phyloP scores from a whole-genome alignment of 2,888 invertebrate genomes.

The Synanthedon vespiformis region DNA sequence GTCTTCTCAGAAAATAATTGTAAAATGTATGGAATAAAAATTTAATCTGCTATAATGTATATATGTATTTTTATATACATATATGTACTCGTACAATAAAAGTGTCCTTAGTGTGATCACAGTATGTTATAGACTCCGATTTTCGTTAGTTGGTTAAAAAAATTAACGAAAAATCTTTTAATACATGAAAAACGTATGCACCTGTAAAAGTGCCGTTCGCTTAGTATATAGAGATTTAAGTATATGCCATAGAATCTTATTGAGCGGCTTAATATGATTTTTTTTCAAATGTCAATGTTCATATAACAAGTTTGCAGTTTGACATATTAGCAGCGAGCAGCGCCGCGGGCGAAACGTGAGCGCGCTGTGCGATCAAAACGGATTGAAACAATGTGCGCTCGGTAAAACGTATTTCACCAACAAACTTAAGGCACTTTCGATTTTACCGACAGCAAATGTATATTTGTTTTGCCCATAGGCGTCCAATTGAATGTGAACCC shows the following conservation, averaged over 20 bases:
- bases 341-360: constrained; percentile 8
- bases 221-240: no score
- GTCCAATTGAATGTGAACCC: not conserved
- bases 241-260: not conserved
- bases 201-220: not conserved
- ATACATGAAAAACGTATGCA: no score
- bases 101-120: no score
- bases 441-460: not conserved
- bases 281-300: not conserved
- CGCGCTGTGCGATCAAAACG: not conserved
- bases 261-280: not conserved
- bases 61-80: no score
- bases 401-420: not conserved
- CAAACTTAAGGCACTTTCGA: not conserved
- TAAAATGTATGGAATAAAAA: no score
- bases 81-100: no score
- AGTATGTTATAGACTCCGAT: no score
- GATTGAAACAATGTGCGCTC: not conserved
- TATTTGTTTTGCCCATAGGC: not conserved
- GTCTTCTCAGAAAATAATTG: no score
- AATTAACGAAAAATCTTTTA: no score
- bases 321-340: constrained; percentile 5
- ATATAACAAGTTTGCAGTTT: constrained; percentile 7
- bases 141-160: no score
- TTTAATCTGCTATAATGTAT: no score